These are phyloP conservation scores for Erebia ligea DNA, from an alignment of 2,888 invertebrate species.

Conservation along the genomic window DNA sequence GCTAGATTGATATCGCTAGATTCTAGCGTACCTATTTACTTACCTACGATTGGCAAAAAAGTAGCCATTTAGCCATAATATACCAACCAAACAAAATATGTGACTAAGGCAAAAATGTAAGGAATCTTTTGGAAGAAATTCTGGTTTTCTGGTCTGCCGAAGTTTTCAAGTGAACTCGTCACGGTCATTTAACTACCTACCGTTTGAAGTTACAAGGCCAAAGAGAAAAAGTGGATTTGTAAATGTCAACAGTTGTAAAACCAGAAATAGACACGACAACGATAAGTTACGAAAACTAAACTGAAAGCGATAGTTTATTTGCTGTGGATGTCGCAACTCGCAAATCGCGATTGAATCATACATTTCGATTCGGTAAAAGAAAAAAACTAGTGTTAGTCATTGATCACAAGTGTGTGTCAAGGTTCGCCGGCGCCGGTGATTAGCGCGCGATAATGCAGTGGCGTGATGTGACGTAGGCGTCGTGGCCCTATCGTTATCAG, in stretches of 20 bases:
- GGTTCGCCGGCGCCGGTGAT: constrained; percentile 53
- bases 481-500: constrained; percentile 13
- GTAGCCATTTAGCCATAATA: too few species aligned
- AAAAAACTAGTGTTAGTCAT: constrained; percentile 11
- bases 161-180: neutral
- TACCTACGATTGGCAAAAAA: too few species aligned
- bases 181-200: neutral
- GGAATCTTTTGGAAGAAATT: too few species aligned
- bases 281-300: neutral
- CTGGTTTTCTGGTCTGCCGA: too few species aligned
- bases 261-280: constrained; percentile 4
- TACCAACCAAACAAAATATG: too few species aligned
- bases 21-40: too few species aligned
- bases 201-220: constrained; percentile 3
- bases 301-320: constrained; percentile 13
- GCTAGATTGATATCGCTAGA: too few species aligned
- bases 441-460: constrained; percentile 65
- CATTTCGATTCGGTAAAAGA: too few species aligned
- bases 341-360: neutral
- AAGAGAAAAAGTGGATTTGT: constrained; percentile 7
- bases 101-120: too few species aligned
- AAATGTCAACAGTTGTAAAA: constrained; percentile 1
- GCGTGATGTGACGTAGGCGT: constrained; percentile 70
- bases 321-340: neutral
- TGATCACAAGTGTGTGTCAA: constrained; percentile 53